phyloP scores from a whole-genome alignment of 2,888 invertebrate species.

The Eristalis tenax region DNA sequence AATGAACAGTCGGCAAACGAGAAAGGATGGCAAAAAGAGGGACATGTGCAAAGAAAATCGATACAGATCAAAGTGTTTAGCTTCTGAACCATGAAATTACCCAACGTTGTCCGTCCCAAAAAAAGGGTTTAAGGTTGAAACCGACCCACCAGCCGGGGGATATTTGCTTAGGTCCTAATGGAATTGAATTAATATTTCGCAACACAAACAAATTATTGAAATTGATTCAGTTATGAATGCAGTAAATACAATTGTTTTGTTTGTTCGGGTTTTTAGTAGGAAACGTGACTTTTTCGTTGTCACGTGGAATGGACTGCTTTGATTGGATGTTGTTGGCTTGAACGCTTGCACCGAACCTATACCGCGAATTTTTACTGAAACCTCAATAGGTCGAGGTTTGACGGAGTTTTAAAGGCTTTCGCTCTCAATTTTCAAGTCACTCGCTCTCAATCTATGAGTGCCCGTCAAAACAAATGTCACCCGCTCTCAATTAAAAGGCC shows the following conservation, averaged over 20 bases:
- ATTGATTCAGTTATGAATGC: not conserved
- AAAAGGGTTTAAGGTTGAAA: not conserved
- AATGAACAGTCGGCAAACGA: conserved; percentile 1
- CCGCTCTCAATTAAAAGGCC: no score
- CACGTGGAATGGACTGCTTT: not conserved
- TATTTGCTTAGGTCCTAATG: not conserved
- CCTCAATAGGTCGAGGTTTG: no score
- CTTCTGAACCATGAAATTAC: conserved; percentile 52
- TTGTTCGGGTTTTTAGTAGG: not conserved
- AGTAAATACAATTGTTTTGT: not conserved
- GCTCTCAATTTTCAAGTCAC: no score
- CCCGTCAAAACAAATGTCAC: no score
- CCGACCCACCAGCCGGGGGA: not conserved
- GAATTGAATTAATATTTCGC: conserved; percentile 32
- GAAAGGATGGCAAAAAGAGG: conserved; percentile 1
- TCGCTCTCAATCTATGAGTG: no score
- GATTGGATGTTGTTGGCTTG: no score
- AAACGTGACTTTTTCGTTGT: not conserved
- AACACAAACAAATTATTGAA: conserved; percentile 7
- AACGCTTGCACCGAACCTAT: no score
- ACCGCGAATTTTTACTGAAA: no score
- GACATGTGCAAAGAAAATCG: conserved; percentile 34
- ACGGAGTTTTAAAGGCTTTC: no score
- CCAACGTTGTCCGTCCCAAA: conserved; percentile 17
- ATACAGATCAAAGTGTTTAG: conserved; percentile 58